Percentiles rank a stretch among this genome's conserved stretches.
These are phyloP conservation scores for Muscicapa comitata DNA, from an alignment of 2,797 vertebrate species.

Conservation along the genomic window DNA sequence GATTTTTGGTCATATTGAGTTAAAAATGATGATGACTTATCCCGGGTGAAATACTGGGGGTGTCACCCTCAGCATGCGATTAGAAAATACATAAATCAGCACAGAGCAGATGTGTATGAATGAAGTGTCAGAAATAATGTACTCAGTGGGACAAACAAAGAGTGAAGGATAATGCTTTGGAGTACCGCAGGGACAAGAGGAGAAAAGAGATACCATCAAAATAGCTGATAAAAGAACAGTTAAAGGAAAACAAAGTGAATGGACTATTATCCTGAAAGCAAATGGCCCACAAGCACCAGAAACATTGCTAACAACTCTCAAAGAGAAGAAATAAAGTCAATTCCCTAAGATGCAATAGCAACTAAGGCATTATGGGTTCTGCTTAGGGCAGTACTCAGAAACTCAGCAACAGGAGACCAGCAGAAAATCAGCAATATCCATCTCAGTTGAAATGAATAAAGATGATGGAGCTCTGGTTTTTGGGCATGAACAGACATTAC, in stretches of 20 bases:
- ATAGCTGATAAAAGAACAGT: not conserved
- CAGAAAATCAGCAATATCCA: not conserved
- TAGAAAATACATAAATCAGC: not conserved
- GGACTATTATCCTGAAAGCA: not conserved
- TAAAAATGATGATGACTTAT: not conserved
- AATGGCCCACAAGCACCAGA: not conserved
- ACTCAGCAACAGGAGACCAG: not conserved
- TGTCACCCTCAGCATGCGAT: not conserved
- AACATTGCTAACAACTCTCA: not conserved
- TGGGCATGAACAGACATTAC: not conserved
- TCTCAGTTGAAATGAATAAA: not conserved
- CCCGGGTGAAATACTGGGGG: accelerated
- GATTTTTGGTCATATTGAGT: not conserved
- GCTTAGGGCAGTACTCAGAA: not conserved
- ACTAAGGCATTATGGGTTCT: not conserved
- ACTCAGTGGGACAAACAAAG: not conserved
- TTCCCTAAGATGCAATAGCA: not conserved
- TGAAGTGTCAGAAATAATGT: not conserved
- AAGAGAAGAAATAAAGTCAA: not conserved
- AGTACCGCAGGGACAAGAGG: not conserved
- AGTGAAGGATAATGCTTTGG: not conserved
- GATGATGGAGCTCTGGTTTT: not conserved
- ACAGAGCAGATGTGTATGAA: not conserved
- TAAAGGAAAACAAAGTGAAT: not conserved
- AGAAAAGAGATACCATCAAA: not conserved